phyloP scores from a whole-genome alignment of 2,888 invertebrate genomes.

The Pollenia angustigena region DNA sequence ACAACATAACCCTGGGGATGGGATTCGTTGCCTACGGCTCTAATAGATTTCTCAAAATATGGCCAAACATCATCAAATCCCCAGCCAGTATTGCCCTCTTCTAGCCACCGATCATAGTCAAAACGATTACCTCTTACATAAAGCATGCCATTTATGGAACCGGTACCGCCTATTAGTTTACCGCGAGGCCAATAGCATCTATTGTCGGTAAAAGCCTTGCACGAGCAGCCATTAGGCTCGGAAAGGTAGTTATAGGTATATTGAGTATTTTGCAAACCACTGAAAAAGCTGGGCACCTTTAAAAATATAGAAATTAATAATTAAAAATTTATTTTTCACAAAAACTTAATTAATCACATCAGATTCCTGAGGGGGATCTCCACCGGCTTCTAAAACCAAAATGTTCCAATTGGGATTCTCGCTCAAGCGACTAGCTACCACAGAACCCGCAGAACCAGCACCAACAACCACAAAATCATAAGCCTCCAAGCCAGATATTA shows the following conservation, averaged over 20 bases:
- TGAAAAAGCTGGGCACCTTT: slow-evolving; percentile 75
- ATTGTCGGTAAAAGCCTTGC: slow-evolving; percentile 76
- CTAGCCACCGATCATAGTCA: slow-evolving; percentile 88
- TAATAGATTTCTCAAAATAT: slow-evolving; percentile 91
- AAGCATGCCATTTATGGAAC: slow-evolving; percentile 88
- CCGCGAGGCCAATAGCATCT: slow-evolving; percentile 86
- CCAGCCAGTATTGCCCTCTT: slow-evolving; percentile 87
- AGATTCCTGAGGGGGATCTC: slow-evolving; percentile 84
- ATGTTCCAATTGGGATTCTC: slow-evolving; percentile 84
- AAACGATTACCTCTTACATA: slow-evolving; percentile 87
- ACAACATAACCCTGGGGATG: slow-evolving; percentile 82
- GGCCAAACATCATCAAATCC: slow-evolving; percentile 90
- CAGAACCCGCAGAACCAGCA: slow-evolving; percentile 85
- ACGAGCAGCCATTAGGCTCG: slow-evolving; percentile 77
- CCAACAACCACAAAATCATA: slow-evolving; percentile 84
- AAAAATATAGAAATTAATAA: neutral
- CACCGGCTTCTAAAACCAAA: slow-evolving; percentile 85
- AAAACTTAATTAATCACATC: slow-evolving; percentile 76
- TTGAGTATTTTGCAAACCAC: slow-evolving; percentile 76
- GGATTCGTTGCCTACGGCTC: slow-evolving; percentile 74
- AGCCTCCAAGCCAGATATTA: slow-evolving; percentile 80
- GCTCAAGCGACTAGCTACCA: slow-evolving; percentile 84
- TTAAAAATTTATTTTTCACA: neutral
- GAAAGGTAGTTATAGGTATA: slow-evolving; percentile 79
- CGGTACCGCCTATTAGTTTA: slow-evolving; percentile 88